These are phyloP conservation scores for Eucriotettix oculatus DNA, from an alignment of 2,888 invertebrate genomes.

Conservation along the genomic window DNA sequence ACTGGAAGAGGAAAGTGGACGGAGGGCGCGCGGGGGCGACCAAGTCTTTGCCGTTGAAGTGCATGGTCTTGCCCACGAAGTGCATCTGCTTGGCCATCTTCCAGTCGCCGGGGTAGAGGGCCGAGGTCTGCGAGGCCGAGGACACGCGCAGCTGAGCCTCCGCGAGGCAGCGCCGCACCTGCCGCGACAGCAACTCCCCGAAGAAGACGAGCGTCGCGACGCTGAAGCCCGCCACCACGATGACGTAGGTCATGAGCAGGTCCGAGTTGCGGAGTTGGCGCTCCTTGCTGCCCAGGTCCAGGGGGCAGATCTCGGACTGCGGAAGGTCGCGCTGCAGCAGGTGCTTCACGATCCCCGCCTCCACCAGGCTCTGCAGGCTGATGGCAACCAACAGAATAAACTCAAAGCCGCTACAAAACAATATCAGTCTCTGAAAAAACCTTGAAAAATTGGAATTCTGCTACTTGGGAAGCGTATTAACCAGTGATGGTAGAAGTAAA, in stretches of 20 bases:
- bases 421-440: neutral
- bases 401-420: neutral
- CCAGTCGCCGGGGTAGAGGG: neutral
- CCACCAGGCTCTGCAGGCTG: slow-evolving; percentile 50
- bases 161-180: neutral
- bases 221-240: slow-evolving; percentile 51
- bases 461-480: no score
- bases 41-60: neutral
- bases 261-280: slow-evolving; percentile 59
- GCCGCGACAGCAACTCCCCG: slow-evolving; percentile 33
- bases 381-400: neutral
- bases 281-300: slow-evolving; percentile 64
- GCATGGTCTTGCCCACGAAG: neutral
- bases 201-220: slow-evolving; percentile 46
- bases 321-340: slow-evolving; percentile 46
- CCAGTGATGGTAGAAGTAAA: no score
- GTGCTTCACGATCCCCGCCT: slow-evolving; percentile 58
- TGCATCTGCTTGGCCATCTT: neutral
- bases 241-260: slow-evolving; percentile 60
- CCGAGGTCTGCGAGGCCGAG: neutral
- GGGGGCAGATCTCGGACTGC: slow-evolving; percentile 60
- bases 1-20: slow-evolving; percentile 57
- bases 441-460: no score
- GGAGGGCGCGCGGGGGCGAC: neutral
- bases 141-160: neutral